Percentiles rank a stretch among this genome's conserved stretches.
These are phyloP conservation scores for Rissa tridactyla DNA, from an alignment of 2,113 vertebrate species.

Conservation along the genomic window DNA sequence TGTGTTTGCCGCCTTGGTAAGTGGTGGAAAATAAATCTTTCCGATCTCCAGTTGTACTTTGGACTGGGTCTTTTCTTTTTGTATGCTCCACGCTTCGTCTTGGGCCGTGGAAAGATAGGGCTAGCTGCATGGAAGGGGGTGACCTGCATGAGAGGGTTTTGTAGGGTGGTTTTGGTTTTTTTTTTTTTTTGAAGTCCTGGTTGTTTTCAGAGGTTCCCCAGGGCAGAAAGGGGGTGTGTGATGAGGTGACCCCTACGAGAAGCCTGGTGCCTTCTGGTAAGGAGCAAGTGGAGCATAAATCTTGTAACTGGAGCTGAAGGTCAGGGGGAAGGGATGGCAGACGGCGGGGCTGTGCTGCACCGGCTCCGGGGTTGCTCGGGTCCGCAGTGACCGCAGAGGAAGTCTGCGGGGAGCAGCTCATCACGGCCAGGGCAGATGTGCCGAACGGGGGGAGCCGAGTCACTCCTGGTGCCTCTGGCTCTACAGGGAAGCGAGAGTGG, in stretches of 20 bases:
- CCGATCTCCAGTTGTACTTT: background rate
- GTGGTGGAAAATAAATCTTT: slow-evolving; percentile 37
- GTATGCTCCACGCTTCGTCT: fast-evolving
- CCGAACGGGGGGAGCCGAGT: fast-evolving
- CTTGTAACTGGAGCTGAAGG: slow-evolving; percentile 26
- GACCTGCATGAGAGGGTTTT: background rate
- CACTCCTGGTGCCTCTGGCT: fast-evolving
- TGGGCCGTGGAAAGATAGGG: fast-evolving
- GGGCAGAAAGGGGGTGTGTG: background rate
- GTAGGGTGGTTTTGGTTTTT: too few species aligned
- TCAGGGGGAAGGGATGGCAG: background rate
- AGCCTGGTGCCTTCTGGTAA: background rate
- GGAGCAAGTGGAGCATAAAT: background rate
- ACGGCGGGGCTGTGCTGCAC: background rate
- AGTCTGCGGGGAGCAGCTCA: background rate
- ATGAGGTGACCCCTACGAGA: background rate
- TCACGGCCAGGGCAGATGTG: background rate
- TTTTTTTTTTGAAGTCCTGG: background rate
- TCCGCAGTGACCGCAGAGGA: background rate
- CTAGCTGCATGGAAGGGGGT: fast-evolving
- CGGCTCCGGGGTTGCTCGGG: fast-evolving
- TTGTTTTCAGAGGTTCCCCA: background rate
- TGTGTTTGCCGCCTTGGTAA: background rate
- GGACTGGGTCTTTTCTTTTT: background rate
- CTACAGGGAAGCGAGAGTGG: background rate